A percentile compares a stretch with the other conserved stretches of the same genome.
Evolutionary conservation across 2,797 vertebrate species (phyloP).

Genomic region (Antennarius maculatus): DNA sequence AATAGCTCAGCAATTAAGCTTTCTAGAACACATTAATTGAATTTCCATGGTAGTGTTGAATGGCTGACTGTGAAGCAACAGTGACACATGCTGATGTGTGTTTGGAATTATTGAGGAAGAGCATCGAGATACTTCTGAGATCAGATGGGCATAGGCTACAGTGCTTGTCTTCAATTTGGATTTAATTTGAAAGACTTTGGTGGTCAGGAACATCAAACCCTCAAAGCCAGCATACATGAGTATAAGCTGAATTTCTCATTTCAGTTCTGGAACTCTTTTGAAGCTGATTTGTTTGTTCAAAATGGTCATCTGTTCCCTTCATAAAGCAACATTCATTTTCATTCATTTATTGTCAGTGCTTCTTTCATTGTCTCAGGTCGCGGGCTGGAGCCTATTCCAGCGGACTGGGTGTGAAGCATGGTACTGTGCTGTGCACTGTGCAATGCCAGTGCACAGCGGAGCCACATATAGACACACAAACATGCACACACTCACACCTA

Average conservation of each 20-base stretch:
- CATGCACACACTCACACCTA: no score
- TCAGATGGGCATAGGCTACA: background rate
- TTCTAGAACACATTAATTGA: no score
- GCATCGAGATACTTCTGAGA: no score
- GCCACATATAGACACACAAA: no score
- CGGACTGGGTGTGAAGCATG: no score
- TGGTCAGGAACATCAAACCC: background rate
- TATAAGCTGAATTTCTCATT: background rate
- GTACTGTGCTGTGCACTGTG: no score
- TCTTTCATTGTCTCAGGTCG: no score
- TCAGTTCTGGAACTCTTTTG: background rate
- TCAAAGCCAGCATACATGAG: background rate
- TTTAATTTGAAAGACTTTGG: background rate
- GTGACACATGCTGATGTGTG: constrained; percentile 2
- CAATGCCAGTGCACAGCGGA: no score
- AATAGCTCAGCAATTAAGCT: no score
- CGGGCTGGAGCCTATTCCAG: no score
- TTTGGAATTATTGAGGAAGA: no score
- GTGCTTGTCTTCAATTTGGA: background rate
- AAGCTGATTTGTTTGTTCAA: constrained; percentile 8
- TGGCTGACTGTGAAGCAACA: constrained; percentile 1
- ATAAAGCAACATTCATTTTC: constrained; percentile 10
- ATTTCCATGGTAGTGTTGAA: constrained; percentile 9
- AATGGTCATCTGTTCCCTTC: constrained; percentile 22
- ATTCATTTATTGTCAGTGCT: no score